Percentiles rank a stretch among this genome's conserved stretches.
Conservation (phyloP, 2,888 invertebrate species). For the Drosophila suboccidentalis region DNA sequence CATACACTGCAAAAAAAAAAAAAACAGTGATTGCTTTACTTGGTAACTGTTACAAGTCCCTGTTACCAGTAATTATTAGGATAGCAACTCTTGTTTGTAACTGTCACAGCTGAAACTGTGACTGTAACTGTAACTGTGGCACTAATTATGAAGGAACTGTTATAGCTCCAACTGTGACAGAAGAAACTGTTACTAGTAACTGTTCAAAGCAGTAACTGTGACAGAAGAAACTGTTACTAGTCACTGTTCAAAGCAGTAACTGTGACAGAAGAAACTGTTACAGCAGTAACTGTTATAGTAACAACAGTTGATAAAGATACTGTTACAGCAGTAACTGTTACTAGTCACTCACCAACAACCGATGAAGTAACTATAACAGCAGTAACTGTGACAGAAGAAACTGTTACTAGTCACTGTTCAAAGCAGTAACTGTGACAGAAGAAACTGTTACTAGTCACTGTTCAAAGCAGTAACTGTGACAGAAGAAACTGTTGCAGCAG, state of each 20-base stretch:
- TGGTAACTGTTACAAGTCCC: background rate
- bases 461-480: too few species aligned
- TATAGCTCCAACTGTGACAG: background rate
- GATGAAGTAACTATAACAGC: background rate
- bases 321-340: background rate
- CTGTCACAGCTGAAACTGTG: background rate
- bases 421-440: too few species aligned
- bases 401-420: too few species aligned
- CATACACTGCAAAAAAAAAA: constrained; percentile 13
- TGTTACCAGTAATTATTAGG: background rate
- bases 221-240: too few species aligned
- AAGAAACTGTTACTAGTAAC: background rate
- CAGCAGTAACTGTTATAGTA: background rate
- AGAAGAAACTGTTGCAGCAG: background rate
- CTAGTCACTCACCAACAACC: too few species aligned
- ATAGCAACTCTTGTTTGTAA: background rate
- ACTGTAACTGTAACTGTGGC: background rate
- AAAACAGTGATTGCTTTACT: background rate
- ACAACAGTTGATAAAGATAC: too few species aligned
- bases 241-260: too few species aligned
- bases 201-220: too few species aligned
- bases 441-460: too few species aligned
- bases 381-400: too few species aligned
- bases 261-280: background rate
- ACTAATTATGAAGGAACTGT: background rate